Evolutionary conservation across 2,888 invertebrate genomes (phyloP).

Genomic region (Notodonta ziczac): DNA sequence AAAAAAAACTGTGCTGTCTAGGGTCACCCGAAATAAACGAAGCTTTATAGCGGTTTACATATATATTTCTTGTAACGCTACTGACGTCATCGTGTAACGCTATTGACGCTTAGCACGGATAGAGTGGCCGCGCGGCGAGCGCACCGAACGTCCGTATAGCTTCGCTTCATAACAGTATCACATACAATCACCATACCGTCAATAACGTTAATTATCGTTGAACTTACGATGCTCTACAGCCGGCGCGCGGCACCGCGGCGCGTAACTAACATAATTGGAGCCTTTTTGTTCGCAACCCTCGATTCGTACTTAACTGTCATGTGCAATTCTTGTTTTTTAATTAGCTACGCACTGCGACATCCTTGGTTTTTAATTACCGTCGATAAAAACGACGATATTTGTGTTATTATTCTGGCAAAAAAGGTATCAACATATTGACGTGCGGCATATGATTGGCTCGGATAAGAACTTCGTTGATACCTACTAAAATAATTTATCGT

Average conservation of each 20-base stretch:
- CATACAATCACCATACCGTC: slow-evolving; percentile 17
- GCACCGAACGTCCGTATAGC: no score
- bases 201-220: slow-evolving; percentile 40
- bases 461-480: no score
- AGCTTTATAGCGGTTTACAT: no score
- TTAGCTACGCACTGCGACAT: slow-evolving; percentile 31
- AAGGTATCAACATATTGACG: no score
- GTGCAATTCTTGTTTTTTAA: slow-evolving; percentile 41
- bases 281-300: slow-evolving; percentile 52
- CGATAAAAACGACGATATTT: neutral
- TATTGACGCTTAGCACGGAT: no score
- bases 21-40: no score
- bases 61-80: no score
- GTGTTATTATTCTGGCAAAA: neutral
- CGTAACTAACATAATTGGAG: slow-evolving; percentile 54
- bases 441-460: no score
- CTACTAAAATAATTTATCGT: no score
- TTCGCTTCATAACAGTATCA: neutral
- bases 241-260: slow-evolving; percentile 16
- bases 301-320: slow-evolving; percentile 41
- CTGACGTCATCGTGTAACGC: no score
- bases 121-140: no score
- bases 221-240: slow-evolving; percentile 42
- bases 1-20: no score
- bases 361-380: slow-evolving; percentile 2